phyloP scores from a whole-genome alignment of 2,888 invertebrate genomes.

The Pediacus dermestoides region DNA sequence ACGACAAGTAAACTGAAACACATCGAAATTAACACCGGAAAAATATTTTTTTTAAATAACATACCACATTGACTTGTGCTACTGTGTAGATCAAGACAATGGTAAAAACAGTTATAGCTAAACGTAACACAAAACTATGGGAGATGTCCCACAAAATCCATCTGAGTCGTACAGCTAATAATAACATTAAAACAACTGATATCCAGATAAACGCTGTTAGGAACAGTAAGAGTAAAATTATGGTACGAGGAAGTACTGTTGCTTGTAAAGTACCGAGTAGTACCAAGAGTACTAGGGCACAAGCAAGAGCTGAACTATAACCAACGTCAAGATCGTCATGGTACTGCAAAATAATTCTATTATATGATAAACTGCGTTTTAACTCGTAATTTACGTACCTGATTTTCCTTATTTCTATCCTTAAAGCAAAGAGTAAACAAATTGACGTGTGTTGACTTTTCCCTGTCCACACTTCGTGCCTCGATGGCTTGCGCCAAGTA shows the following conservation, averaged over 20 bases:
- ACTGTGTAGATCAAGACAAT: slow-evolving; percentile 83
- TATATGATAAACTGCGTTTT: background rate
- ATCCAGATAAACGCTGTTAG: slow-evolving; percentile 90
- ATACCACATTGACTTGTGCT: slow-evolving; percentile 89
- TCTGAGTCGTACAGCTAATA: slow-evolving; percentile 77
- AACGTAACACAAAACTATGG: slow-evolving; percentile 74
- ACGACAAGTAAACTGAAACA: slow-evolving; percentile 62
- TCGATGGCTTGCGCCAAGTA: slow-evolving; percentile 88
- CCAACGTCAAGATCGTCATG: slow-evolving; percentile 82
- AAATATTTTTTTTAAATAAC: slow-evolving; percentile 50
- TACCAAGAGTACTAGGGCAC: slow-evolving; percentile 70
- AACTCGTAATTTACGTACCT: slow-evolving; percentile 52
- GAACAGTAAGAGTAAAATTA: slow-evolving; percentile 78
- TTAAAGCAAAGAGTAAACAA: slow-evolving; percentile 81
- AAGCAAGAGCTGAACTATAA: slow-evolving; percentile 78
- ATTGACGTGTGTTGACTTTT: slow-evolving; percentile 86
- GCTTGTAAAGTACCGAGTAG: slow-evolving; percentile 75
- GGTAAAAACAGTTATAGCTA: slow-evolving; percentile 84
- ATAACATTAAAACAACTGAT: slow-evolving; percentile 77
- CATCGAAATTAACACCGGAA: slow-evolving; percentile 51
- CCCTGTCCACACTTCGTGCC: slow-evolving; percentile 84
- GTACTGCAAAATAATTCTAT: slow-evolving; percentile 58
- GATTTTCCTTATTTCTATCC: slow-evolving; percentile 77
- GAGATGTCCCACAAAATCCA: slow-evolving; percentile 86
- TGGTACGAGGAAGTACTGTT: slow-evolving; percentile 77